These are phyloP conservation scores for Stichopus horrens DNA, from an alignment of 53 echinoderm and acorn worm species.

Conservation along the genomic window DNA sequence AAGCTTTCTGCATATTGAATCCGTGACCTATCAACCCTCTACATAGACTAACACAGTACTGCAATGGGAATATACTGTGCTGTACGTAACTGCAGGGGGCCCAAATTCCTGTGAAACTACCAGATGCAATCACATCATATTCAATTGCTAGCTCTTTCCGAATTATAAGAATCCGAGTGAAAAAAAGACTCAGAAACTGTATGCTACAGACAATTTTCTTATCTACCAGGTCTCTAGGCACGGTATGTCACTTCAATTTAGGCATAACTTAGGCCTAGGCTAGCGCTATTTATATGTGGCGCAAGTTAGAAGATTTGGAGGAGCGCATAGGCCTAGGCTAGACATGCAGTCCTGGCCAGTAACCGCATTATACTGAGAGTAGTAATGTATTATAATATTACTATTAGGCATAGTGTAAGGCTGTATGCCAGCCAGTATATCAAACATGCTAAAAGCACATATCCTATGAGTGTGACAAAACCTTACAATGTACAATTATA, in stretches of 20 bases:
- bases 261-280: not conserved
- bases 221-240: not conserved
- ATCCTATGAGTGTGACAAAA: too few relatives aligned
- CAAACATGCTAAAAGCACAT: too few relatives aligned
- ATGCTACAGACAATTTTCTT: not conserved
- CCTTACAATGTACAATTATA: too few relatives aligned
- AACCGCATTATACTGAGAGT: too few relatives aligned
- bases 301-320: too few relatives aligned
- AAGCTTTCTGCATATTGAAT: not conserved
- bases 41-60: not conserved
- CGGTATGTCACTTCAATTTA: not conserved
- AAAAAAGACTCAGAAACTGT: not conserved
- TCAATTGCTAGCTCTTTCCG: not conserved
- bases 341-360: not conserved
- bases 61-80: not conserved
- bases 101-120: not conserved
- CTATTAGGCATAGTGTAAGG: too few relatives aligned
- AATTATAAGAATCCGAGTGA: not conserved
- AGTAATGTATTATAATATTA: too few relatives aligned
- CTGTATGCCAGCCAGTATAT: too few relatives aligned
- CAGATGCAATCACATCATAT: not conserved
- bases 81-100: slow-evolving; percentile 2
- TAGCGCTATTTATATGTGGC: not conserved
- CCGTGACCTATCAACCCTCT: not conserved
- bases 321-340: not conserved